Base-by-base conservation (phyloP, 2,113 vertebrate genomes). In the Seriola quinqueradiata region DNA sequence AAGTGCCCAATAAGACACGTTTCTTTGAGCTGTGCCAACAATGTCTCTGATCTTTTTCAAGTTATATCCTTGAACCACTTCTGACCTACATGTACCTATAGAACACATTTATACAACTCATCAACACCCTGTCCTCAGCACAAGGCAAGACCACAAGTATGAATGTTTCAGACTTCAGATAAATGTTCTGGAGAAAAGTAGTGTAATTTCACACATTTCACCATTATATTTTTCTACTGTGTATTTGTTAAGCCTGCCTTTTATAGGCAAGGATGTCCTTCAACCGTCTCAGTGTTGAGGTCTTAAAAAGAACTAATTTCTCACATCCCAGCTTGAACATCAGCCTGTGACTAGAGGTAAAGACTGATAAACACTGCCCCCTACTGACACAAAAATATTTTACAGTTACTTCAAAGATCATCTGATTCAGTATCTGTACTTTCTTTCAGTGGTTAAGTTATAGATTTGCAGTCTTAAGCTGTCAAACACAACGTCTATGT, bases 281-380 rank as follows among this genome's bases (percentile, higher is more conserved):
- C 58, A 84, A 60, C 4, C 40, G 28, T 16, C 8, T 81, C 69
- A 48, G 25, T 46, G 10, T 50, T 59, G 14, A 61, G 8, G 5
- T 60, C 36, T 12, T 34, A 13, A 64, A 72, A 69, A 36, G 25
- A 55, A 63, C 14, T 40, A 2, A 55, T 63, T 68, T 69, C 17
- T 70, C 8, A 67, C 50, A 48, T 48, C 4, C 8, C 23, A 48
- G 36, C 17, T 48, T 16, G 17, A 63, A 50, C 54, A n/a, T 32
- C 8, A 23, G 6, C 8, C 12, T 1, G 1, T n/a, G 8, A 12
- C 0, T 3, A 16, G 8, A 14, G 0, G 2, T 10, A 86, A 83
- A 54, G 34, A 59, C 61, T 87, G 70, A 79, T 57, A 75, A 90
- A 92, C 87, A 95, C 87, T 93, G 89, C 88, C 92, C 91, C 88